A percentile compares a stretch with the other conserved stretches of the same genome.
Evolutionary conservation across 2,797 vertebrate genomes (phyloP).

Genomic region (Fistularia commersonii): DNA sequence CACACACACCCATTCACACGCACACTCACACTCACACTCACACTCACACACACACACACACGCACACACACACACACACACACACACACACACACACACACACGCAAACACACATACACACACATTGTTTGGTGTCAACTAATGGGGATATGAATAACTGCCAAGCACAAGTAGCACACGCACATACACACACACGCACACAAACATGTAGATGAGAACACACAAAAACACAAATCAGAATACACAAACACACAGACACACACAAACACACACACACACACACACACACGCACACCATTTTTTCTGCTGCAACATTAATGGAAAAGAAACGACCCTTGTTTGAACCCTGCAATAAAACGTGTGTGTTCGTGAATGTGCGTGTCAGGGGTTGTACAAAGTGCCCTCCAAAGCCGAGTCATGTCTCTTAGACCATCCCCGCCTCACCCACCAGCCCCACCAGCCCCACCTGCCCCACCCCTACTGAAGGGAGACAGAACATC

Average conservation of each 20-base stretch:
- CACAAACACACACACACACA: constrained; percentile 15
- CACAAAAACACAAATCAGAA: constrained; percentile 10
- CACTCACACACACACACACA: constrained; percentile 6
- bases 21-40: too few species aligned
- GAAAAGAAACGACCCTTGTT: constrained; percentile 47
- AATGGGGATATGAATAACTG: constrained; percentile 34
- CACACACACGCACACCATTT: constrained; percentile 26
- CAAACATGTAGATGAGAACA: too few species aligned
- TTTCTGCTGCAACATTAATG: constrained; percentile 60
- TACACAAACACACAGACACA: too few species aligned
- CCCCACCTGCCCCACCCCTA: constrained; percentile 18
- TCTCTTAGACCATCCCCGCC: constrained; percentile 51
- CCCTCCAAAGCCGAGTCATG: constrained; percentile 58
- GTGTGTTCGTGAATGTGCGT: constrained; percentile 21
- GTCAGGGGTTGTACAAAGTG: constrained; percentile 59
- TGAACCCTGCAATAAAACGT: constrained; percentile 57
- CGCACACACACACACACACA: constrained; percentile 5
- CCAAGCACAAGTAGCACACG: constrained; percentile 4
- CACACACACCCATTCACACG: constrained; percentile 1
- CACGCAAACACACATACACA: not conserved
- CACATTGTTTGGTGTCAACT: constrained; percentile 16
- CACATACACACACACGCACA: too few species aligned
- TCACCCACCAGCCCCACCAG: too few species aligned
- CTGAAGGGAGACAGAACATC: constrained; percentile 49
- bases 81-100: constrained; percentile 6